Conservation (phyloP, 2,797 vertebrate species). For the Sebastes miniatus region DNA sequence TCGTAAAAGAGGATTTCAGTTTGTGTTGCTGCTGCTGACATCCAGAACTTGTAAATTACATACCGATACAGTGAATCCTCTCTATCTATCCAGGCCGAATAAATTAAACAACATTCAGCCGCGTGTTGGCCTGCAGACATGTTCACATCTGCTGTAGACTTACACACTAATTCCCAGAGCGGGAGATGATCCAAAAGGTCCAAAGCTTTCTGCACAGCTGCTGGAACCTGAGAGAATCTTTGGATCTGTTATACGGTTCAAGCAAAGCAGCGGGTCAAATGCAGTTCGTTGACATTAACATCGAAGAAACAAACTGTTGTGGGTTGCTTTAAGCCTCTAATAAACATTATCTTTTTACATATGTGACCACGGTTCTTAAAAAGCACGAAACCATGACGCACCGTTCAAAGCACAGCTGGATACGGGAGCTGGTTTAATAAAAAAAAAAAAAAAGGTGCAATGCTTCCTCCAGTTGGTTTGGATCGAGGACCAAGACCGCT, state of each 20-base stretch:
- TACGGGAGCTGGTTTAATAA: no score
- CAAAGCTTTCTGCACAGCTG: conserved; percentile 12
- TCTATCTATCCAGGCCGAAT: not conserved
- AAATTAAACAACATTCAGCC: not conserved
- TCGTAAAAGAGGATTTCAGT: conserved; percentile 5
- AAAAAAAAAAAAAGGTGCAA: no score
- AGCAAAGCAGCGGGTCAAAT: not conserved
- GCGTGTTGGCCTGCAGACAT: not conserved
- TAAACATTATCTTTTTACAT: no score
- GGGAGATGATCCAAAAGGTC: conserved; percentile 2
- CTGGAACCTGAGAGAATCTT: not conserved
- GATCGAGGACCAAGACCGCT: no score
- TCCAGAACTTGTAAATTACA: conserved; percentile 1
- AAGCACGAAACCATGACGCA: no score
- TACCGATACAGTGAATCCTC: not conserved
- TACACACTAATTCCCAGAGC: not conserved
- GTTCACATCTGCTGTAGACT: conserved; percentile 1
- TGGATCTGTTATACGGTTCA: not conserved
- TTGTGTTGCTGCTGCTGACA: not conserved
- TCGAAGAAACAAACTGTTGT: no score
- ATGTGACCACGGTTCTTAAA: not conserved
- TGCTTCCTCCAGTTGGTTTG: no score
- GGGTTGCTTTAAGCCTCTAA: no score
- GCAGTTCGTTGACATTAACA: no score
- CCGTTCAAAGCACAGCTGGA: no score